These are phyloP conservation scores for Diogma glabrata DNA, from an alignment of 2,888 invertebrate genomes.

Conservation along the genomic window DNA sequence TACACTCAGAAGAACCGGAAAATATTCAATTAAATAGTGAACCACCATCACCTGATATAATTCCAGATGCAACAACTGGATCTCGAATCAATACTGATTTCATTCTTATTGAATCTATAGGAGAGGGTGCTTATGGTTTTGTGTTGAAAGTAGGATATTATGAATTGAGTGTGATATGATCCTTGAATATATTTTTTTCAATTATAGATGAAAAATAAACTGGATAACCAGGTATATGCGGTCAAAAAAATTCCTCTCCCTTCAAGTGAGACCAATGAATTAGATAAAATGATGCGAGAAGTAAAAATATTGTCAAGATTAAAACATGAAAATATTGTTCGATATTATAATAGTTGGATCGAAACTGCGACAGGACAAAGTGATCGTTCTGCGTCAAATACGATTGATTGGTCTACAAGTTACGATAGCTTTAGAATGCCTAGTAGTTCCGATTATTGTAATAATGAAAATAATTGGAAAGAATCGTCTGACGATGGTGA, in stretches of 20 bases:
- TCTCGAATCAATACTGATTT: neutral
- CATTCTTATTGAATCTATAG: neutral
- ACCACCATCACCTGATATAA: neutral
- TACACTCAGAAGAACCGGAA: neutral
- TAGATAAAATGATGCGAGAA: conserved; percentile 58
- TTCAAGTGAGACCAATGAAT: neutral
- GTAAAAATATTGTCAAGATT: conserved; percentile 78
- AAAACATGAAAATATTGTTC: conserved; percentile 88
- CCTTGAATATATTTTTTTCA: neutral
- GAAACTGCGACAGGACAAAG: conserved; percentile 46
- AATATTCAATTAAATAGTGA: neutral
- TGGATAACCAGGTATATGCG: neutral
- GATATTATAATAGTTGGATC: conserved; percentile 89
- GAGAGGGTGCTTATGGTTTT: neutral
- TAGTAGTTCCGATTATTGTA: neutral
- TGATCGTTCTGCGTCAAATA: conserved; percentile 31
- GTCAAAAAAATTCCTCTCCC: neutral
- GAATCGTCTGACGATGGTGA: conserved; percentile 5
- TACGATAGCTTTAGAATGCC: no score
- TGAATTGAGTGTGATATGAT: neutral
- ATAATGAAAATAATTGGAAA: conserved; percentile 15
- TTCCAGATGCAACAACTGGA: neutral
- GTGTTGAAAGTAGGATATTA: neutral
- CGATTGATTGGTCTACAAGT: conserved; percentile 15
- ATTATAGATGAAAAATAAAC: no score